phyloP scores from a whole-genome alignment of 1,140 invertebrate species.

The Orchestia grillus region DNA sequence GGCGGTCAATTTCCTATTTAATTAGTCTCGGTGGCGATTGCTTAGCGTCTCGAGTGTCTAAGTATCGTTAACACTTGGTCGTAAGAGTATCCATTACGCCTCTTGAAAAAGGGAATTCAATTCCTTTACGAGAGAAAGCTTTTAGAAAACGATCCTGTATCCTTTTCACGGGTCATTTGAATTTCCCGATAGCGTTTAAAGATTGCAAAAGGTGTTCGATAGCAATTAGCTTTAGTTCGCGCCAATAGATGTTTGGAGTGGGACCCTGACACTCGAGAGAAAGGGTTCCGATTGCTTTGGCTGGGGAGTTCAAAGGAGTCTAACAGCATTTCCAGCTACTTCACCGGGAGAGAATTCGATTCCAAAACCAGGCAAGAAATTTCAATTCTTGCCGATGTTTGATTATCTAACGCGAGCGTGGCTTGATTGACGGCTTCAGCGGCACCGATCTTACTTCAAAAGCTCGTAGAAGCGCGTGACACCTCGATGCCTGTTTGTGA shows the following conservation, averaged over 20 bases:
- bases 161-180: constrained; percentile 56
- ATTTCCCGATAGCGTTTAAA: constrained; percentile 22
- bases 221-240: constrained; percentile 39
- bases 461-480: neutral
- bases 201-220: constrained; percentile 28
- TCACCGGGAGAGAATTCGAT: neutral
- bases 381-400: neutral
- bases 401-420: neutral
- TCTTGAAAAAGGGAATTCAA: constrained; percentile 9
- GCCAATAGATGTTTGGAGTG: constrained; percentile 50
- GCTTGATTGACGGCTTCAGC: neutral
- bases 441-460: neutral
- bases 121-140: constrained; percentile 46
- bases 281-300: constrained; percentile 43
- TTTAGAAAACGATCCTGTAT: constrained; percentile 28
- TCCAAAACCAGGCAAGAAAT: neutral
- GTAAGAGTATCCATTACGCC: neutral
- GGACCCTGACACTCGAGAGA: neutral
- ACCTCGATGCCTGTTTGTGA: neutral
- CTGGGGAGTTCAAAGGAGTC: neutral
- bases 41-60: neutral
- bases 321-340: constrained; percentile 7
- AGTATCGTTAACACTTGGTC: neutral
- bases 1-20: neutral
- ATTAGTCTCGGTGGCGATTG: neutral